Percentiles rank a stretch among this genome's conserved stretches.
Conservation (phyloP, 2,113 vertebrate genomes). For the Quiscalus mexicanus region DNA sequence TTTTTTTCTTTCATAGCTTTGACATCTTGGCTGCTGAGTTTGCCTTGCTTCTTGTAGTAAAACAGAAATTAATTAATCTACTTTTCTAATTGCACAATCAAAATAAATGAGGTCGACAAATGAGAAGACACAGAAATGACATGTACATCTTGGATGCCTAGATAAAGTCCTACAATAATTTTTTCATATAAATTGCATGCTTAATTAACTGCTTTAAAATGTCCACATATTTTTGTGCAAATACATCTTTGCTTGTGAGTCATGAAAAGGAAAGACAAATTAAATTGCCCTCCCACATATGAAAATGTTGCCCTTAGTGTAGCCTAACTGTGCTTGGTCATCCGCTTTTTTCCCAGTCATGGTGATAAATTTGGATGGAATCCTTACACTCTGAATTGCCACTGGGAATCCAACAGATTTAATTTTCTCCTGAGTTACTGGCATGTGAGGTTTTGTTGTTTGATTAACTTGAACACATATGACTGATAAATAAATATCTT, state of each 20-base stretch:
- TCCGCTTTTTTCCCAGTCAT: slow-evolving; percentile 26
- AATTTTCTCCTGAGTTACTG: slow-evolving; percentile 61
- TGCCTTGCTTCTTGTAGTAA: slow-evolving; percentile 62
- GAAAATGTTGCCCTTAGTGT: slow-evolving; percentile 39
- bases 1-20: slow-evolving; percentile 32
- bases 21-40: slow-evolving; percentile 58
- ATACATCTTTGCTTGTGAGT: slow-evolving; percentile 48
- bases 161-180: slow-evolving; percentile 68
- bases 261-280: slow-evolving; percentile 61
- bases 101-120: slow-evolving; percentile 75
- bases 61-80: slow-evolving; percentile 73
- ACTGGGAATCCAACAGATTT: slow-evolving; percentile 58
- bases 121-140: slow-evolving; percentile 69
- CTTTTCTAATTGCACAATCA: slow-evolving; percentile 76
- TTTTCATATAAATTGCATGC: slow-evolving; percentile 69
- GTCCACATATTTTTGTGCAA: slow-evolving; percentile 55
- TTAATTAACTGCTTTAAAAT: slow-evolving; percentile 75
- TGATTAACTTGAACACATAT: slow-evolving; percentile 23
- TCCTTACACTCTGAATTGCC: slow-evolving; percentile 54
- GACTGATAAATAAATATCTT: slow-evolving; percentile 7
- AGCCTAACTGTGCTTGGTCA: slow-evolving; percentile 38
- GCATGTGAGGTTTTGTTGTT: not conserved
- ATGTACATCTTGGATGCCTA: slow-evolving; percentile 64
- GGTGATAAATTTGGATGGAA: slow-evolving; percentile 45
- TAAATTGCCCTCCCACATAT: slow-evolving; percentile 50